Evolutionary conservation across 92 coral and sea anemone genomes (phyloP).

Genomic region (Actinostola sp.): DNA sequence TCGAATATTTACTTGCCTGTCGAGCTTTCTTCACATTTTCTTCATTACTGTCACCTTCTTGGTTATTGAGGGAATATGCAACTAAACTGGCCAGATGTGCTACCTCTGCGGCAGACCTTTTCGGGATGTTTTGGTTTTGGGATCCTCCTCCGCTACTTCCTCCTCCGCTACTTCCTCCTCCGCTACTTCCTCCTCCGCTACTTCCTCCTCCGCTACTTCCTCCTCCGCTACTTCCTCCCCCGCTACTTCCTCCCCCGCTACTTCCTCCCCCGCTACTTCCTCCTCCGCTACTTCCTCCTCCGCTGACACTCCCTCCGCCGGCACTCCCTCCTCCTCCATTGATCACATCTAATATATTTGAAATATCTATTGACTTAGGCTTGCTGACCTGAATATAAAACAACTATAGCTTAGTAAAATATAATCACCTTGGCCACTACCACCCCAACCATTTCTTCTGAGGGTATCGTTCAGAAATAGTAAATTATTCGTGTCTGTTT

Average conservation of each 20-base stretch:
- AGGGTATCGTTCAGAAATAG: no score
- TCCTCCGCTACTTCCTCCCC: background rate
- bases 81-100: slow-evolving; percentile 32
- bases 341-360: slow-evolving; percentile 10
- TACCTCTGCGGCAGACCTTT: slow-evolving; percentile 27
- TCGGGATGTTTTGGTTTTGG: slow-evolving; percentile 5
- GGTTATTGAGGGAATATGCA: slow-evolving; percentile 32
- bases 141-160: background rate
- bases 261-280: background rate
- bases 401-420: no score
- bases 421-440: no score
- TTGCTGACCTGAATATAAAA: slow-evolving; percentile 15
- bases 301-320: background rate
- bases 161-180: background rate
- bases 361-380: slow-evolving; percentile 31
- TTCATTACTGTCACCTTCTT: slow-evolving; percentile 4
- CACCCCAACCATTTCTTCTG: no score
- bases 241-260: background rate
- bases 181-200: background rate
- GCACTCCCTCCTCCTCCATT: background rate
- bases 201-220: background rate
- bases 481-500: no score
- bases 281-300: background rate
- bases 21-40: slow-evolving; percentile 21
- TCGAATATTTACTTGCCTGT: slow-evolving; percentile 10